Percentiles rank a stretch among this genome's conserved stretches.
Conservation (phyloP, 2,113 vertebrate genomes). For the Raja brachyura region DNA sequence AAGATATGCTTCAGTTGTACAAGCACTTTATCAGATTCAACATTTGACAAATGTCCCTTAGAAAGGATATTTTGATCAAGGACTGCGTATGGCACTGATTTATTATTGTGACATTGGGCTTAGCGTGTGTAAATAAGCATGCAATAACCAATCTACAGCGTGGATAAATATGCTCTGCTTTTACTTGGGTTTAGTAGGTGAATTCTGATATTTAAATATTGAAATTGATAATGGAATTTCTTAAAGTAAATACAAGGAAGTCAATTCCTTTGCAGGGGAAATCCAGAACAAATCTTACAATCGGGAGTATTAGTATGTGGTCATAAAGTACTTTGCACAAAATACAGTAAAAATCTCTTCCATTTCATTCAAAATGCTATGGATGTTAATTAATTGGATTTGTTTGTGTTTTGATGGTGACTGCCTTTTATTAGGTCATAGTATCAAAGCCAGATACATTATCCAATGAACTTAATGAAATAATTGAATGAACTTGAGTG, state of each 20-base stretch:
- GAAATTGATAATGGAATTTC: not conserved
- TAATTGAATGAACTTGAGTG: not conserved
- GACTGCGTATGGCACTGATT: not conserved
- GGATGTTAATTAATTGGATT: not conserved
- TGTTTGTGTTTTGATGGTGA: not conserved
- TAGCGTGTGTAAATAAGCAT: too few species aligned
- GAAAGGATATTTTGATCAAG: constrained; percentile 7
- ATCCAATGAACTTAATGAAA: not conserved
- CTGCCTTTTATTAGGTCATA: not conserved
- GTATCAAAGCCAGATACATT: not conserved
- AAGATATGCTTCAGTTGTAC: not conserved
- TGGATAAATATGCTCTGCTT: too few species aligned
- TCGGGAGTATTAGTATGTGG: not conserved
- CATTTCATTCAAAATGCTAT: not conserved
- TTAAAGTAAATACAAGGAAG: not conserved
- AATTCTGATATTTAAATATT: not conserved
- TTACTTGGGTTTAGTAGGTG: not conserved
- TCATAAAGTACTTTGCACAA: not conserved
- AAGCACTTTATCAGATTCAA: not conserved
- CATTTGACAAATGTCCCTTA: not conserved
- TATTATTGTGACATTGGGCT: not conserved
- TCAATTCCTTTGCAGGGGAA: not conserved
- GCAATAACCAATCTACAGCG: too few species aligned
- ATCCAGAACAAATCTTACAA: not conserved
- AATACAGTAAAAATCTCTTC: not conserved